A percentile compares a stretch with the other conserved stretches of the same genome.
Conservation (phyloP, 2,113 vertebrate genomes). For the Zapornia atra region DNA sequence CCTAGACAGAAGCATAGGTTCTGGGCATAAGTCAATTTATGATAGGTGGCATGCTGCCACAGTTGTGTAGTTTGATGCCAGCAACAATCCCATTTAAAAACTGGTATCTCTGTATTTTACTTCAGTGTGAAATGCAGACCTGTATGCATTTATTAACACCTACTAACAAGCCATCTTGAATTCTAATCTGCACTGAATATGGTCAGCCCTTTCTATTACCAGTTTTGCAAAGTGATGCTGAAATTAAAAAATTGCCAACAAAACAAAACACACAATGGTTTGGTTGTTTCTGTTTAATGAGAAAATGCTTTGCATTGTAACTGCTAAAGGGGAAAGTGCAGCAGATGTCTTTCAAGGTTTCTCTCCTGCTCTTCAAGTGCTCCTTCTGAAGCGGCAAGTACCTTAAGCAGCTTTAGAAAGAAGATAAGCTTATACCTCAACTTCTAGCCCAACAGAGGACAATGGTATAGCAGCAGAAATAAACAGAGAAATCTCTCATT, state of each 20-base stretch:
- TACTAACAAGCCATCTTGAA: neutral
- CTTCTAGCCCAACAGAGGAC: neutral
- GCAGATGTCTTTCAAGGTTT: neutral
- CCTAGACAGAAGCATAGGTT: neutral
- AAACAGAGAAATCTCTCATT: neutral
- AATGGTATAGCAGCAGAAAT: neutral
- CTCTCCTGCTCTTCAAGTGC: slow-evolving; percentile 6
- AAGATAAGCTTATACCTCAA: neutral
- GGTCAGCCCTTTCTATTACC: neutral
- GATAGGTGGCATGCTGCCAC: neutral
- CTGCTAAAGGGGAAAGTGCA: neutral
- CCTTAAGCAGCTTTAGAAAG: slow-evolving; percentile 29
- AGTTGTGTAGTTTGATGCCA: neutral
- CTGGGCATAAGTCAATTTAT: neutral
- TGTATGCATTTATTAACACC: neutral
- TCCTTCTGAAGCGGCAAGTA: slow-evolving; percentile 6
- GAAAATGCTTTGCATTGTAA: neutral
- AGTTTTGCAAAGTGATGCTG: neutral
- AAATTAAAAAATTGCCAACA: neutral
- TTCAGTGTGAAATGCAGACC: neutral
- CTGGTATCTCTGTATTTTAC: neutral
- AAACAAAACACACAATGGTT: neutral
- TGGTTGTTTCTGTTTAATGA: neutral
- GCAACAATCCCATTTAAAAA: neutral
- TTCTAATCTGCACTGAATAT: neutral